Percentiles rank a stretch among this genome's conserved stretches.
phyloP scores from a whole-genome alignment of 2,113 vertebrate genomes.

The Ctenodactylus gundi region DNA sequence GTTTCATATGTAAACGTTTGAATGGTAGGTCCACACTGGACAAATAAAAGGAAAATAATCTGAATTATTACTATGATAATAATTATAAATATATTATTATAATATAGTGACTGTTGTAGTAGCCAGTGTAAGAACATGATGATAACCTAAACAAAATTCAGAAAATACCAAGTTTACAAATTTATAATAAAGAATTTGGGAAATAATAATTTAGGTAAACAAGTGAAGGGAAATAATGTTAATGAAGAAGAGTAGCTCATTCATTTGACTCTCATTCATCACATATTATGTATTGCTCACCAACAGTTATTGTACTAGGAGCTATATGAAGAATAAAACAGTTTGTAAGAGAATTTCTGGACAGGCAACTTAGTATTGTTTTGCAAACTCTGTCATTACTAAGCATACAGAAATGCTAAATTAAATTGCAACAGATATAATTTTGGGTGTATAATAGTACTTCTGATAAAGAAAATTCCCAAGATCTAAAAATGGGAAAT shows the following conservation, averaged over 20 bases:
- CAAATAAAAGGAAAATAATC: neutral
- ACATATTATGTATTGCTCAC: constrained; percentile 2
- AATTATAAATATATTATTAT: no score
- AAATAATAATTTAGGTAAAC: constrained; percentile 28
- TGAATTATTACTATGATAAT: no score
- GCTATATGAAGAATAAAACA: constrained; percentile 22
- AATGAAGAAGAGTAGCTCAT: constrained; percentile 10
- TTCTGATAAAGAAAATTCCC: constrained; percentile 4
- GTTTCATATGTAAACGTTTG: neutral
- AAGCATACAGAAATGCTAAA: constrained; percentile 30
- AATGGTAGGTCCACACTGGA: neutral
- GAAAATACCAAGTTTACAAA: constrained; percentile 53
- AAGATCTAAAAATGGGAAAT: constrained; percentile 13
- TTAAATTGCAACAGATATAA: neutral
- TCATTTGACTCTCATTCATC: neutral
- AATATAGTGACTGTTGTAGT: neutral
- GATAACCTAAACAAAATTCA: constrained; percentile 38
- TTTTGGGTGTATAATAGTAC: neutral
- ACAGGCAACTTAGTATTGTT: neutral
- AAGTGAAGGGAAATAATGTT: constrained; percentile 15
- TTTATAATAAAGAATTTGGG: constrained; percentile 29
- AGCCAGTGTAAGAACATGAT: constrained; percentile 34
- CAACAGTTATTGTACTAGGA: neutral
- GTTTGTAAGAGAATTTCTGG: neutral
- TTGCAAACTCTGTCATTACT: constrained; percentile 27